Evolutionary conservation across 2,113 vertebrate genomes (phyloP), one percentile per base, ranked within the genome.

Genomic region (Hyla sarda): DNA sequence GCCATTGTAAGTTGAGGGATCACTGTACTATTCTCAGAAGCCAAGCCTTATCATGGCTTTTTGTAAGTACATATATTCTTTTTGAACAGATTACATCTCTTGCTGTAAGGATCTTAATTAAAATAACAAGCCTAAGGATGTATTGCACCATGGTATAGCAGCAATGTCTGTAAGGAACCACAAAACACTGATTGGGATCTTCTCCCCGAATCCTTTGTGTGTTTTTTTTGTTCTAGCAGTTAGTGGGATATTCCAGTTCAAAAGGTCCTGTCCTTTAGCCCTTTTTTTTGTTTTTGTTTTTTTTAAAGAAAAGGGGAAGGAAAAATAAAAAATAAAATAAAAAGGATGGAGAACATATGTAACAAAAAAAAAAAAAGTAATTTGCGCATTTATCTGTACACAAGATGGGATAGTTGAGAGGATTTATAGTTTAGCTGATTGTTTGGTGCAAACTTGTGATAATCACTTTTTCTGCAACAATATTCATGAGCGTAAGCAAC

Each of bases 351-450:
- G 7, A 28, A 25, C 10, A 67, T n/a, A 65, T 14, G 37, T 14
- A 34, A 50, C 37, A 34, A 1, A 75, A 45, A 0, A 23, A 69
- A 50, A 41, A 1, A 75, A 52, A 0, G 17, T 37, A 71, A 3
- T 83, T 73, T 6, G 1, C 0, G 1, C 69, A 87, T 72, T 95
- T 96, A 99, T 92, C 97, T 97, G 83, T 98, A 98, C 77, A 99
- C 97, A 34, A 98, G 92, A 84, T 99, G 97, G 84, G 97, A 95
- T 89, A 98, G 94, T 89, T 95, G 96, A 92, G 96, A 90, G 1
- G 97, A 95, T 92, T 98, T 99, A 90, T 97, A 99, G 93, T 96
- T 97, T 87, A 99, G 92, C 92, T 99, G 97, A 92, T 95, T 95
- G 94, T 97, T 97, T 62, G 98, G 96, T 90, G 97, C 92, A 93